Evolutionary conservation across 1,140 invertebrate genomes (phyloP), one percentile per base, ranked within the genome.

Genomic region (Tachypleus tridentatus): DNA sequence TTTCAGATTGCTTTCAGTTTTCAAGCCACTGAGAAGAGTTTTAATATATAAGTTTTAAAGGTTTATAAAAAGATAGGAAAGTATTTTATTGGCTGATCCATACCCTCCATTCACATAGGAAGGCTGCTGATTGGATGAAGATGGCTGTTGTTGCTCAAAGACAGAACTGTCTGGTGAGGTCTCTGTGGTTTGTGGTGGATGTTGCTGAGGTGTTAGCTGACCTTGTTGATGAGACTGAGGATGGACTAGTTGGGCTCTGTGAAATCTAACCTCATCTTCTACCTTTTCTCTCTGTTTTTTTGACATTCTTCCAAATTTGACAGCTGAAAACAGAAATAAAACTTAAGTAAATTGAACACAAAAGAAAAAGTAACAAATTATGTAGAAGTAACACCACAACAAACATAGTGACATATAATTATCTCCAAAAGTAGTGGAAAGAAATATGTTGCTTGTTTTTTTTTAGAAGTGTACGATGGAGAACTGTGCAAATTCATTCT

Each of bases 231-330:
- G 59, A 52, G 51, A 59, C 53, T 64, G 61, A 49, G 71, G 66
- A 62, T 69, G 64, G 59, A 72, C 67, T 64, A 72, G 88, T 61
- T 73, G 72, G 62, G 88, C 90, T 70, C 87, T 81, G 77, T 97
- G 92, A 80, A 88, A 95, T 69, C 92, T 84, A 11, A 97, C 97
- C 80, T 99, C 97, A 76, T 98, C 94, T 79, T 98, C 96, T 52
- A 99, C 97, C 77, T 97, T 98, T 76, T 99, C 97, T 65, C 97
- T 82, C 76, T 99, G 97, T 76, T 99, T 99, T 80, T 99, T 99
- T 62, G 95, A 98, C 97, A 99, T 99, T 72, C 97, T 87, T 66
- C 97, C 97, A 80, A 99, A 99, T 83, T 99, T 99, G 69, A 99
- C 97, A 76, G 97, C 95, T 97, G 82, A 3, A 85, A 85, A 68